Evolutionary conservation across 2,888 invertebrate species (phyloP).

Genomic region (Geophilus truncorum): DNA sequence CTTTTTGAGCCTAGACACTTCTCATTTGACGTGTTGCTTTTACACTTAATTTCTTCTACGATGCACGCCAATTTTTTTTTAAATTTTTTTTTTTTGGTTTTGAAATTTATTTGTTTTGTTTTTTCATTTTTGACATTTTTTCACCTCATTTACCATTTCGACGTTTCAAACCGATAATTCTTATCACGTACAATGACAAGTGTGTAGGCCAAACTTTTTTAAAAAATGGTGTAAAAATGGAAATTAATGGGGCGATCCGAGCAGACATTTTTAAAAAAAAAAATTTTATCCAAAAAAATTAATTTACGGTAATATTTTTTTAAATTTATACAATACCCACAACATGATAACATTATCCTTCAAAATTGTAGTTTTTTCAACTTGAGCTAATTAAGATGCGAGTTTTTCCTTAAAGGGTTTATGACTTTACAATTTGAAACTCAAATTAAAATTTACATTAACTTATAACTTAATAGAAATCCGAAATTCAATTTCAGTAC

Average conservation of each 20-base stretch:
- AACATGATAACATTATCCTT: not conserved
- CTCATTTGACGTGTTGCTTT: conserved; percentile 6
- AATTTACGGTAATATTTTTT: not conserved
- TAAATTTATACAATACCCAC: not conserved
- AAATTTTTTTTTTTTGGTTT: not conserved
- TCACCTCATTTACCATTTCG: not conserved
- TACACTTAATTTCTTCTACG: conserved; percentile 4
- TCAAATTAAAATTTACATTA: not conserved
- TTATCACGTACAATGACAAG: not conserved
- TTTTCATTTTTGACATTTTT: too few species aligned
- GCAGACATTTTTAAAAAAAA: not conserved
- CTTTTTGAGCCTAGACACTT: conserved; percentile 15
- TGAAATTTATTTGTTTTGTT: too few species aligned
- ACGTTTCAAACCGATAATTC: not conserved
- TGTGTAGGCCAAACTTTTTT: not conserved
- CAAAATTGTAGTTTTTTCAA: not conserved
- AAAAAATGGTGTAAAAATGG: not conserved
- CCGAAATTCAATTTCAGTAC: too few species aligned
- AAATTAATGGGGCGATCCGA: too few species aligned
- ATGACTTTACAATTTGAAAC: not conserved
- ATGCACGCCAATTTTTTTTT: not conserved
- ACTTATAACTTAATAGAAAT: too few species aligned
- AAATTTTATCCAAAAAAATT: not conserved
- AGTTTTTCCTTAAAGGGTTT: not conserved
- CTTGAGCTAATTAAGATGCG: not conserved